Conservation (phyloP, 2,797 vertebrate genomes). For the Aythya fuligula region DNA sequence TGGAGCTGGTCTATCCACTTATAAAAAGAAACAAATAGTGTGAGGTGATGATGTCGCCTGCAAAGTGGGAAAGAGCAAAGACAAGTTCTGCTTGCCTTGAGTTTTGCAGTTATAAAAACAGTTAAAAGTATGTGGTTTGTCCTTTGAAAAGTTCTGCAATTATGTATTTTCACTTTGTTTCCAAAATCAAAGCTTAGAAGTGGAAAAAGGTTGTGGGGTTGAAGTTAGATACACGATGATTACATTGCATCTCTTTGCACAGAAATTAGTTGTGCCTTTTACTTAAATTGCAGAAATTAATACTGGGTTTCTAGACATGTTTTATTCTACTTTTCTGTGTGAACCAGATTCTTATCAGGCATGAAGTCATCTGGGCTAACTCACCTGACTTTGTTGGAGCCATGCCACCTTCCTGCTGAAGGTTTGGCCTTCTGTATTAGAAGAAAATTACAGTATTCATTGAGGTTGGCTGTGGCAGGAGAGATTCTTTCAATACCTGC, state of each 20-base stretch:
- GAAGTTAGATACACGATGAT: background rate
- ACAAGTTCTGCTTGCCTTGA: background rate
- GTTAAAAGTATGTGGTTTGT: background rate
- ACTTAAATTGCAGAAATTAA: background rate
- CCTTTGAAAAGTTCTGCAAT: background rate
- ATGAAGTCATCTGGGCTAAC: background rate
- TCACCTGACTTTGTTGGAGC: background rate
- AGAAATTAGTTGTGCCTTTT: background rate
- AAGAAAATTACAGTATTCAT: background rate
- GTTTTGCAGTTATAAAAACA: background rate
- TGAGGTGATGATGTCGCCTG: background rate
- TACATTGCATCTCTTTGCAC: background rate
- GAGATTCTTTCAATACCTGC: background rate
- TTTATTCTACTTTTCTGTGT: fast-evolving
- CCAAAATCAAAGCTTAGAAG: background rate
- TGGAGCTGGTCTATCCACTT: background rate
- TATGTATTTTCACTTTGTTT: fast-evolving
- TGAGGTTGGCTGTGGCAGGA: background rate
- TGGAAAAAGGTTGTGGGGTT: background rate
- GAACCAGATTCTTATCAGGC: background rate
- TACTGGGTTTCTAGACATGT: background rate
- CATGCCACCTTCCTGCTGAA: background rate
- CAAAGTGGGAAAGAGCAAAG: background rate
- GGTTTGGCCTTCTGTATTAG: background rate
- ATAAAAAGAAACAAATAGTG: background rate